Evolutionary conservation across 2,797 vertebrate genomes (phyloP).

Genomic region (Lepus townsendii): DNA sequence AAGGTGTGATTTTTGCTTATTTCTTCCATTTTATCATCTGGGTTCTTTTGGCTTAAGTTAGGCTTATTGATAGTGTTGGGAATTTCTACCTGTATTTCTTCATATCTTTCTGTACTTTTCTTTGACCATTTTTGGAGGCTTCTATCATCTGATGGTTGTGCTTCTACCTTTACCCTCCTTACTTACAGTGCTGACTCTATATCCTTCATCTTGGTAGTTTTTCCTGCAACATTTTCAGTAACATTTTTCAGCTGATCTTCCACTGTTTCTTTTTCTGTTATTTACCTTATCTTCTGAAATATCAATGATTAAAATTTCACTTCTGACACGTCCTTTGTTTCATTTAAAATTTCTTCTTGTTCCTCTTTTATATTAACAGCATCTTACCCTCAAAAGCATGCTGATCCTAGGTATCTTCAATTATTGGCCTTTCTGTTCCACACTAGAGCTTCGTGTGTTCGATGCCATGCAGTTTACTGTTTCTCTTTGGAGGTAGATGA

Average conservation of each 20-base stretch:
- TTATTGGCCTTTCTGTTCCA: not conserved
- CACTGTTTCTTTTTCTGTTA: not conserved
- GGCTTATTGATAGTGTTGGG: not conserved
- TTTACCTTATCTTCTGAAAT: not conserved
- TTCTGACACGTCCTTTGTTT: not conserved
- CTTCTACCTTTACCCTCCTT: not conserved
- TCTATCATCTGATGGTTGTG: not conserved
- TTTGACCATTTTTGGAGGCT: not conserved
- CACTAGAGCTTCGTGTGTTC: not conserved
- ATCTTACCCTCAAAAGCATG: not conserved
- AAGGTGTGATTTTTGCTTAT: not conserved
- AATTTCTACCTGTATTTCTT: not conserved
- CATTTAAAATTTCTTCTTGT: not conserved
- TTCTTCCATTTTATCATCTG: not conserved
- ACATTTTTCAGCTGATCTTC: not conserved
- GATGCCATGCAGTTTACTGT: too few species aligned
- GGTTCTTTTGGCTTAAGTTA: not conserved
- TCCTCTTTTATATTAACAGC: not conserved
- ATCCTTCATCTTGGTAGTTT: not conserved
- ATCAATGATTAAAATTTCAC: not conserved
- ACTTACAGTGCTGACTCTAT: not conserved
- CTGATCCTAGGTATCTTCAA: not conserved
- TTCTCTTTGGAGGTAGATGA: not conserved
- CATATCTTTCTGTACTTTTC: not conserved
- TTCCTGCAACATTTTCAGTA: not conserved